Conservation (phyloP, 2,888 invertebrate genomes). For the Noctua pronuba region DNA sequence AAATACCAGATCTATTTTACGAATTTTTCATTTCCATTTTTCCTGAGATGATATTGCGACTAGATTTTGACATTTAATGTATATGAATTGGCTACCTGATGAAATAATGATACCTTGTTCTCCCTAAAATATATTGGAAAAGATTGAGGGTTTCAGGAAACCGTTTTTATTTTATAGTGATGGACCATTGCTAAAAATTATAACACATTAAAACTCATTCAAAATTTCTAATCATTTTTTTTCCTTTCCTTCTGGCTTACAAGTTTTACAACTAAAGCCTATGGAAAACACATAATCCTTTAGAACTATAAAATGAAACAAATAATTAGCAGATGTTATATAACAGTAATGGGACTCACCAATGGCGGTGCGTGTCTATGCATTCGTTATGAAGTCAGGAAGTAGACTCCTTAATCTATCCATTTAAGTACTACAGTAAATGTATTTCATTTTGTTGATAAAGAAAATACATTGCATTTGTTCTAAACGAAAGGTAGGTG, state of each 20-base stretch:
- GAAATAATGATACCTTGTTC: too few species aligned
- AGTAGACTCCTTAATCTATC: not conserved
- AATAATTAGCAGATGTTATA: not conserved
- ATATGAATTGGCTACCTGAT: too few species aligned
- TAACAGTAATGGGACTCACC: not conserved
- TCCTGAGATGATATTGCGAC: not conserved
- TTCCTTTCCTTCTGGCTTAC: not conserved
- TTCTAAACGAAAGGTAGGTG: not conserved
- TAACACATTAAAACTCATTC: not conserved
- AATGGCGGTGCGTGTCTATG: constrained; percentile 14
- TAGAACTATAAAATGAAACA: not conserved
- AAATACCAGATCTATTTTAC: not conserved
- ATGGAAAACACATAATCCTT: not conserved
- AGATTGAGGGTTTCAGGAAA: not conserved
- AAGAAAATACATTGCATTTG: not conserved
- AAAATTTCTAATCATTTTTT: too few species aligned
- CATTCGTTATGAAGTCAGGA: not conserved
- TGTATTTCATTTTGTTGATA: not conserved
- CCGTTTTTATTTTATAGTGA: not conserved
- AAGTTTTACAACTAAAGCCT: not conserved
- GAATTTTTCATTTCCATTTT: not conserved
- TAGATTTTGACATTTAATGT: too few species aligned
- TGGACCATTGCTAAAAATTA: not conserved
- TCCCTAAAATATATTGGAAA: not conserved
- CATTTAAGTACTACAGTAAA: not conserved